These are phyloP conservation scores for Tragelaphus buxtoni DNA, from an alignment of 2,113 vertebrate genomes.

Conservation along the genomic window DNA sequence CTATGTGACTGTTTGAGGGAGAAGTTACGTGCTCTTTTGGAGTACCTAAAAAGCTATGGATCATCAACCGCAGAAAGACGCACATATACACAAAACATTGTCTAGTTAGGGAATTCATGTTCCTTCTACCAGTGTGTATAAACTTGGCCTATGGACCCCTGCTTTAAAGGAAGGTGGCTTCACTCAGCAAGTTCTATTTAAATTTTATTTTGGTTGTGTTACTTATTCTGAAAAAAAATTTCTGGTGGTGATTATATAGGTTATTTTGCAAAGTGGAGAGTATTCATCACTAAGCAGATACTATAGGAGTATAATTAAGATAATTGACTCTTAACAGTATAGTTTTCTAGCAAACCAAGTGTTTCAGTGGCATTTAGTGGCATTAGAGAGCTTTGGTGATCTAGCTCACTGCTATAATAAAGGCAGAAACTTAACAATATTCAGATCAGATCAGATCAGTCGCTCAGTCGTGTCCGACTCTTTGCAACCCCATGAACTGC, in stretches of 20 bases:
- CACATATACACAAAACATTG: neutral
- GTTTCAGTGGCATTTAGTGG: neutral
- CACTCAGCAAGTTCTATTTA: neutral
- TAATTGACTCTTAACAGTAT: neutral
- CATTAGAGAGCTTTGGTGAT: neutral
- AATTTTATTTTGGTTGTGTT: conserved; percentile 15
- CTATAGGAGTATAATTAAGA: neutral
- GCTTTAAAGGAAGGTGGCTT: conserved; percentile 1
- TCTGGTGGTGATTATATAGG: neutral
- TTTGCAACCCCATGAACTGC: too few relatives aligned
- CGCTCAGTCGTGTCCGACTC: too few relatives aligned
- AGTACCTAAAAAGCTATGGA: neutral
- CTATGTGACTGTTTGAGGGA: neutral
- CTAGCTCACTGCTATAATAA: neutral
- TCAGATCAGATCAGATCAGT: neutral
- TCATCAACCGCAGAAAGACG: neutral
- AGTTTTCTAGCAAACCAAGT: neutral
- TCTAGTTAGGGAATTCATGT: neutral
- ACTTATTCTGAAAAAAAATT: neutral
- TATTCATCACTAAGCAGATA: neutral
- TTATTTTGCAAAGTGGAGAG: neutral
- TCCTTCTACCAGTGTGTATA: neutral
- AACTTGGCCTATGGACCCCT: neutral
- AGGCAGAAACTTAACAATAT: conserved; percentile 29
- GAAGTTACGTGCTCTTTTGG: neutral